A percentile compares a stretch with the other conserved stretches of the same genome.
Conservation (phyloP, 2,888 invertebrate genomes). For the Drosophila demipolita region DNA sequence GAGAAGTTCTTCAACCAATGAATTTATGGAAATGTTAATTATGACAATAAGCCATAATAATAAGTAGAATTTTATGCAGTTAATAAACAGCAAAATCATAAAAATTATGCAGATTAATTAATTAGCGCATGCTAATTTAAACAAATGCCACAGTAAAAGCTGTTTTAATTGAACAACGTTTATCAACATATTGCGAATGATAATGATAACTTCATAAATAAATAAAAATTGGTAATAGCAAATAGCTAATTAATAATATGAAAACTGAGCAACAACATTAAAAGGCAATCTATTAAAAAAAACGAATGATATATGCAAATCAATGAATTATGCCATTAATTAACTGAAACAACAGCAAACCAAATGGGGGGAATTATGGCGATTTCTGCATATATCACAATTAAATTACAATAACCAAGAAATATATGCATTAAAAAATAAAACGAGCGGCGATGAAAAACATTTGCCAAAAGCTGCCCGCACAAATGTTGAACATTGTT, state of each 20-base stretch:
- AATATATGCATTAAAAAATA: not conserved
- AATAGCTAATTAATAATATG: conserved; percentile 23
- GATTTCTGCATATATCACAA: conserved; percentile 39
- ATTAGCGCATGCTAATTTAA: not conserved
- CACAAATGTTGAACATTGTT: conserved; percentile 20
- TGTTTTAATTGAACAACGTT: conserved; percentile 11
- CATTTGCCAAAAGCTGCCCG: conserved; percentile 35
- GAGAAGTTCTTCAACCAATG: not conserved
- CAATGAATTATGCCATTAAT: conserved; percentile 52
- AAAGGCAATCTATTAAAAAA: conserved; percentile 30
- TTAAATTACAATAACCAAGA: conserved; percentile 24
- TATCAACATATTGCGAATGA: conserved; percentile 4
- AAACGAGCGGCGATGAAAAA: conserved; percentile 7
- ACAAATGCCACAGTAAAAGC: not conserved
- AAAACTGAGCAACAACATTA: conserved; percentile 27
- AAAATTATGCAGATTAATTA: not conserved
- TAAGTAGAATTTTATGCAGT: not conserved
- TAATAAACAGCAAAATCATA: not conserved
- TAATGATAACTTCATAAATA: conserved; percentile 12
- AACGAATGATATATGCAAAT: conserved; percentile 41
- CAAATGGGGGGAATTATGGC: conserved; percentile 4
- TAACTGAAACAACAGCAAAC: conserved; percentile 23
- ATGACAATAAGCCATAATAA: not conserved
- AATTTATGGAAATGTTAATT: not conserved
- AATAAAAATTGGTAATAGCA: not conserved